These are phyloP conservation scores for Baryphthengus martii DNA, from an alignment of 2,113 vertebrate genomes.

Conservation along the genomic window DNA sequence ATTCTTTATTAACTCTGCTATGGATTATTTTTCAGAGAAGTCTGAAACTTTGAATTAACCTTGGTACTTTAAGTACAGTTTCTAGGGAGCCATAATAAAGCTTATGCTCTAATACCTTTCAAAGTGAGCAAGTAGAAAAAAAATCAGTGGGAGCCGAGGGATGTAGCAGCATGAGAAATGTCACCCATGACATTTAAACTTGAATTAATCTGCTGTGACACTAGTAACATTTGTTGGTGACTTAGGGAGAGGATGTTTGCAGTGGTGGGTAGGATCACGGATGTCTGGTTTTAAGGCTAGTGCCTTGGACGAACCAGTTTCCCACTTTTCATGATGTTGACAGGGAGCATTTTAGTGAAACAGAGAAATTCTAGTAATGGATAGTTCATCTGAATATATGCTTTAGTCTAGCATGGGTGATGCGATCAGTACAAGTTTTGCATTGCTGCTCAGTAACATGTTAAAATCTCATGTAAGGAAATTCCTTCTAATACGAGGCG, in stretches of 20 bases:
- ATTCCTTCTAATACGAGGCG: neutral
- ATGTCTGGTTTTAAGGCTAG: neutral
- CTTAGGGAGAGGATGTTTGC: conserved; percentile 8
- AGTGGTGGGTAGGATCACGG: neutral
- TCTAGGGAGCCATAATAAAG: conserved; percentile 7
- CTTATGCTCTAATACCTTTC: neutral
- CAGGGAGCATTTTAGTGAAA: neutral
- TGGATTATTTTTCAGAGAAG: neutral
- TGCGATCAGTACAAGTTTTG: fast-evolving
- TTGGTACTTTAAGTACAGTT: neutral
- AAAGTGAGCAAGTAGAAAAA: neutral
- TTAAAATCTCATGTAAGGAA: neutral
- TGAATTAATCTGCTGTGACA: conserved; percentile 39
- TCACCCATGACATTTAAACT: conserved; percentile 14
- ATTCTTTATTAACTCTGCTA: neutral
- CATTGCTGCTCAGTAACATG: neutral
- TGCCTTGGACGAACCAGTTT: neutral
- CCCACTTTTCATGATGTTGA: neutral
- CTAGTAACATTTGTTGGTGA: conserved; percentile 25
- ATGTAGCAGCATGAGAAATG: neutral
- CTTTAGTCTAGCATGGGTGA: neutral
- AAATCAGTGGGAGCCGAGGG: neutral
- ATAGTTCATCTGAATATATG: neutral
- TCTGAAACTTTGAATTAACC: conserved; percentile 37
- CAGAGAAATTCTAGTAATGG: neutral